Evolutionary conservation across 2,113 vertebrate genomes (phyloP).

Genomic region (Merops nubicus): DNA sequence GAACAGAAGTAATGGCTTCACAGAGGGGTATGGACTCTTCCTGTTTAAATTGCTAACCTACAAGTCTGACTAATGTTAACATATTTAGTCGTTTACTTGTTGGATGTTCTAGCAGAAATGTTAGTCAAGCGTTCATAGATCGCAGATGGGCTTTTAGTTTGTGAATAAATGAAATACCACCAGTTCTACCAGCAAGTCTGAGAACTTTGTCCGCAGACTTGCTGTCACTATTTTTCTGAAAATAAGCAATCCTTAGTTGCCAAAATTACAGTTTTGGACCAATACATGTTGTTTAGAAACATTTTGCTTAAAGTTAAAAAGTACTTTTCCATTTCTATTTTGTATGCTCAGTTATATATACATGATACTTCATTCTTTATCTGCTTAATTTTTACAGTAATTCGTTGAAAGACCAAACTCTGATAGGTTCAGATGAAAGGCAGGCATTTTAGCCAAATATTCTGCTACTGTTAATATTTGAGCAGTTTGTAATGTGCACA

Average conservation of each 20-base stretch:
- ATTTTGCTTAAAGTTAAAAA: background rate
- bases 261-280: conserved; percentile 18
- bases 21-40: conserved; percentile 51
- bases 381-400: background rate
- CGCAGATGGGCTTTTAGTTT: background rate
- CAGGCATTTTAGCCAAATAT: conserved; percentile 37
- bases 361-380: background rate
- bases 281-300: conserved; percentile 1
- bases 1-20: conserved; percentile 64
- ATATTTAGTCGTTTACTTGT: conserved; percentile 10
- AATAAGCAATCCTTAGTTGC: background rate
- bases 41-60: conserved; percentile 34
- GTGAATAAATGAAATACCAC: background rate
- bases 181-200: conserved; percentile 6
- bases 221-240: conserved; percentile 30
- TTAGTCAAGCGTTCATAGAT: background rate
- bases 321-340: background rate
- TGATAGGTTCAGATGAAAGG: conserved; percentile 16
- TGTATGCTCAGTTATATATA: background rate
- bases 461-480: conserved; percentile 43
- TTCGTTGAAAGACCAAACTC: background rate
- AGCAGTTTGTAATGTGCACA: conserved; percentile 6
- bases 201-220: conserved; percentile 28
- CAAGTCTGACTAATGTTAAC: conserved; percentile 43
- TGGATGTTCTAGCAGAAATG: conserved; percentile 36